A percentile compares a stretch with the other conserved stretches of the same genome.
Conservation (phyloP, 2,888 invertebrate species). For the Flexamia atlantica region DNA sequence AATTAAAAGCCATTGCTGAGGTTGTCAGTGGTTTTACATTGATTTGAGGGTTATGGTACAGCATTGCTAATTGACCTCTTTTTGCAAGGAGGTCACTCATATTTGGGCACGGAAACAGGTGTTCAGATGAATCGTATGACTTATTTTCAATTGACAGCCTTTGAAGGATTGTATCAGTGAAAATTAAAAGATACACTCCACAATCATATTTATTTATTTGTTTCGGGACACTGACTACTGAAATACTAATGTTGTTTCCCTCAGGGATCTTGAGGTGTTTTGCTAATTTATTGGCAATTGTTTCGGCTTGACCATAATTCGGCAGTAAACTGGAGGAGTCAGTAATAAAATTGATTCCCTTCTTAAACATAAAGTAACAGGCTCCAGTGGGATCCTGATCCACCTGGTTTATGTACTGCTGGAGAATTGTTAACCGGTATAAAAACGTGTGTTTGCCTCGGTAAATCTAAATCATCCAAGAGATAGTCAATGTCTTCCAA, state of each 20-base stretch:
- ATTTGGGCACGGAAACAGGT: not conserved
- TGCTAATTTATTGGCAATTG: not conserved
- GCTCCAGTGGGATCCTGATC: slow-evolving; percentile 42
- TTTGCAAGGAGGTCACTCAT: not conserved
- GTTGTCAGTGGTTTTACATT: not conserved
- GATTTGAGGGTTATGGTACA: not conserved
- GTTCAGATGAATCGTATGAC: not conserved
- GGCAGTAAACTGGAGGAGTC: not conserved
- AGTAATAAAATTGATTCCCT: not conserved
- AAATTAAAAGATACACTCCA: not conserved
- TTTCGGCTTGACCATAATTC: not conserved
- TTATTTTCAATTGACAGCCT: not conserved
- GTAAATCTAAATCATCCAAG: not conserved
- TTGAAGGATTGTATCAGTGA: not conserved
- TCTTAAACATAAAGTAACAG: not conserved
- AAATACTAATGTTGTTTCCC: not conserved
- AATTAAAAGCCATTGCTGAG: not conserved
- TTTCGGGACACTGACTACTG: not conserved
- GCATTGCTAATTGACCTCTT: not conserved
- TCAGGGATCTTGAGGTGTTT: not conserved
- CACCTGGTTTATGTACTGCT: slow-evolving; percentile 13
- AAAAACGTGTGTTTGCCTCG: not conserved
- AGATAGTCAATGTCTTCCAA: not conserved
- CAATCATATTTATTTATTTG: not conserved
- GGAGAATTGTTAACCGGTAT: slow-evolving; percentile 4